Evolutionary conservation across 2,113 vertebrate species (phyloP), one percentile per base, ranked within the genome.

Genomic region (Leucopsar rothschildi): DNA sequence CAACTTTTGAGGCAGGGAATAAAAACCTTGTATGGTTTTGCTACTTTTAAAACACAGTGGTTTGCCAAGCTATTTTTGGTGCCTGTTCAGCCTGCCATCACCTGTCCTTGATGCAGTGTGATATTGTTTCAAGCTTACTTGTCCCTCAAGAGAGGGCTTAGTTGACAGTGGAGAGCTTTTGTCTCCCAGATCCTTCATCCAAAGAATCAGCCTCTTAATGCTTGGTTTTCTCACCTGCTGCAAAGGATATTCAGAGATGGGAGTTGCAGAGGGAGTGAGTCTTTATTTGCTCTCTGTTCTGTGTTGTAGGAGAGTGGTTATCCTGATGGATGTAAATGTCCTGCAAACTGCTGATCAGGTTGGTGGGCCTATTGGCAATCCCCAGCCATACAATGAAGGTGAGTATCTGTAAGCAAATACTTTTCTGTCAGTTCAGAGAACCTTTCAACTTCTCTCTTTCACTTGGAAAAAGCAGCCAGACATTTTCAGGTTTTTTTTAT

Each of bases 241-340:
- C 39, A 78, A 24, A 57, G 56, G 42, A 16, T 61, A 25, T 57
- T 93, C 25, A 20, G 57, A 55, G 42, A 14, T 12, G 68, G 71
- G 66, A 37, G 31, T 33, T 50, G 53, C 39, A 82, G 77, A 64
- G 42, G 44, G 25, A 40, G 12, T 25, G 33, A 11, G 28, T 31
- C 37, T 78, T 84, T 61, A 10, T 44, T 64, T 70, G 33, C 66
- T 94, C 31, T 90, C 23, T 96, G 3, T 52, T 92, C 73, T 98
- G 57, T 86, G 71, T 79, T 91, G 60, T 90, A 99, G 99, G 93
- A 98, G 98, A 77, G 99, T 99, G 70, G 98, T 99, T 50, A 98
- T 99, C 94, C 98, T 99, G 96, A 98, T 99, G 98, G 99, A 99
- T 70, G 90, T 99, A 79, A 97, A 98, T 10, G 98, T 99, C 85